These are phyloP conservation scores for Apolygus lucorum DNA, from an alignment of 1,140 invertebrate genomes.

Conservation along the genomic window DNA sequence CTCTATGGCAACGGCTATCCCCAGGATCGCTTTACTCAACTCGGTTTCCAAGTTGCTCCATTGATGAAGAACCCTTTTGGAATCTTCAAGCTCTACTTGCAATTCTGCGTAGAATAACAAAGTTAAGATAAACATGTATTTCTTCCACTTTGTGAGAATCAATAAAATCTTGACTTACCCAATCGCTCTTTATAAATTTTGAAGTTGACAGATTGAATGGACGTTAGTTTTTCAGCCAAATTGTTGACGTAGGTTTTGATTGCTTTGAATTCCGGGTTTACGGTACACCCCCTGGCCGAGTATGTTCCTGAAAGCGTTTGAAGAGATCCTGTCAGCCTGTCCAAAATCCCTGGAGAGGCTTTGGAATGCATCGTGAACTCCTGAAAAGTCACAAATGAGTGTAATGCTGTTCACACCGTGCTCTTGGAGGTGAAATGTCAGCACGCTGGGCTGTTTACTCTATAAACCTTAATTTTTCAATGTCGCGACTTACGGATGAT, in stretches of 20 bases:
- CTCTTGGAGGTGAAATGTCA: too few relatives aligned
- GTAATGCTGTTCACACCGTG: too few relatives aligned
- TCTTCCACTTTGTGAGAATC: too few relatives aligned
- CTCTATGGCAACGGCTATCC: conserved; percentile 13
- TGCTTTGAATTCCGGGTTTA: conserved; percentile 54
- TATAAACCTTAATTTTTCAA: too few relatives aligned
- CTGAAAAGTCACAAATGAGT: too few relatives aligned
- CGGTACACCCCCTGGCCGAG: conserved; percentile 48
- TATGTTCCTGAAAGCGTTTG: conserved; percentile 46
- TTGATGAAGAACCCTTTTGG: conserved; percentile 11
- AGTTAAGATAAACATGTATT: too few relatives aligned
- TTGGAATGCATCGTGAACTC: conserved; percentile 58
- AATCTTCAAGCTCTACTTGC: conserved; percentile 19
- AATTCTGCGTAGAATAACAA: conserved; percentile 18
- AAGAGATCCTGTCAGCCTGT: conserved; percentile 50
- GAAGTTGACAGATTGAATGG: conserved; percentile 55
- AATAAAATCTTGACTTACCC: too few relatives aligned
- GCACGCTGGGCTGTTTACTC: too few relatives aligned
- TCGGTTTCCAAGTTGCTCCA: conserved; percentile 24
- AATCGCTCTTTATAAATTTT: conserved; percentile 58
- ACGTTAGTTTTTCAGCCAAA: conserved; percentile 53
- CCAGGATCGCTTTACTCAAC: background rate
- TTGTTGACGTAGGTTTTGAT: conserved; percentile 53
- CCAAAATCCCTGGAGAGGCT: conserved; percentile 48
- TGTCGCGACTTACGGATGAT: conserved; percentile 46